phyloP scores from a whole-genome alignment of 2,797 vertebrate genomes.

The Avahi laniger region DNA sequence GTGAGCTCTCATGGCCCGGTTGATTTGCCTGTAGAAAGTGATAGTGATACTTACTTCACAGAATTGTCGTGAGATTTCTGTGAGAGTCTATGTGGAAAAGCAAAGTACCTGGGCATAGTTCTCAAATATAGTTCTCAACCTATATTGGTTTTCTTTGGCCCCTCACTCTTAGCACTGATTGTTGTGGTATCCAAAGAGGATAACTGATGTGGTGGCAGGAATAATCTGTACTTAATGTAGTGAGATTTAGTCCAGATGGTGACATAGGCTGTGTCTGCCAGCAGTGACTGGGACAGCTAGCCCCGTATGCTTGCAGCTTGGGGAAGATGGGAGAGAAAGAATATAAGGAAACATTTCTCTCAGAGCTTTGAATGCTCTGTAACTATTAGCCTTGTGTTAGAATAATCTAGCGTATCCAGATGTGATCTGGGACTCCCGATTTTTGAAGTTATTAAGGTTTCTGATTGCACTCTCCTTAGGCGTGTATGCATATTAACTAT shows the following conservation, averaged over 20 bases:
- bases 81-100: background rate
- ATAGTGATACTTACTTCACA: background rate
- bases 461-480: background rate
- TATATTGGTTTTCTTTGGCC: background rate
- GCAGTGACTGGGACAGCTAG: background rate
- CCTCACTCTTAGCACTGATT: background rate
- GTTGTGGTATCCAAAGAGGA: background rate
- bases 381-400: background rate
- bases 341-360: background rate
- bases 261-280: background rate
- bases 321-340: background rate
- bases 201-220: background rate
- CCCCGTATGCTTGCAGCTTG: background rate
- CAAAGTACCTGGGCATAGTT: background rate
- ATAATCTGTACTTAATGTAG: background rate
- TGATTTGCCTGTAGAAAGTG: background rate
- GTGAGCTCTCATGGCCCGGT: background rate
- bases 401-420: background rate
- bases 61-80: background rate
- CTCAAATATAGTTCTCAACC: background rate
- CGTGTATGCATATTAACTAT: background rate
- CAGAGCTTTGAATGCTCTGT: background rate
- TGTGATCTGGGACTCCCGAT: background rate
- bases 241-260: background rate
- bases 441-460: constrained; percentile 1